Evolutionary conservation across 2,113 vertebrate genomes (phyloP).

Genomic region (western clawed frog (Xenopus tropicalis)): DNA sequence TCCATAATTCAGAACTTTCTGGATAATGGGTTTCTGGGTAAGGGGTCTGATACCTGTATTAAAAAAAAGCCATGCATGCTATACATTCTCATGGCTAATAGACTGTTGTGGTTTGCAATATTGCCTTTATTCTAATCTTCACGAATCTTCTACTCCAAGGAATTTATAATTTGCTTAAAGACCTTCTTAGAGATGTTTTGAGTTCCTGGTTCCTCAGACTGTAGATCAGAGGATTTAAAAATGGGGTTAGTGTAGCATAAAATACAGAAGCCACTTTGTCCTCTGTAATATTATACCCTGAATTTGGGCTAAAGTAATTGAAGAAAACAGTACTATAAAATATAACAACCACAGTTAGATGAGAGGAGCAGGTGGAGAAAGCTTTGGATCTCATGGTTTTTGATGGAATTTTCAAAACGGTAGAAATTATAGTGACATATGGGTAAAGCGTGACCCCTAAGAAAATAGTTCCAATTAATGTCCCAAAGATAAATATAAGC

Average conservation of each 20-base stretch:
- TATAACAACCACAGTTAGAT: constrained; percentile 50
- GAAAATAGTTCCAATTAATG: constrained; percentile 40
- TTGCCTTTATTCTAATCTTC: too few relatives aligned
- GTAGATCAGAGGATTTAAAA: constrained; percentile 31
- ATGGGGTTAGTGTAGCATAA: constrained; percentile 42
- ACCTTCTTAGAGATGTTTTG: neutral
- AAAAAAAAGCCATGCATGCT: too few relatives aligned
- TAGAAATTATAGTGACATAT: constrained; percentile 42
- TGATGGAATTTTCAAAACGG: constrained; percentile 42
- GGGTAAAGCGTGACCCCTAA: constrained; percentile 48
- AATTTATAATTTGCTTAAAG: neutral
- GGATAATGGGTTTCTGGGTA: too few relatives aligned
- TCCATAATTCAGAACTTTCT: too few relatives aligned
- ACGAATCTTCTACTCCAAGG: too few relatives aligned
- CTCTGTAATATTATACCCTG: neutral
- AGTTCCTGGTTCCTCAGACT: constrained; percentile 33
- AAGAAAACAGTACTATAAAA: constrained; percentile 50
- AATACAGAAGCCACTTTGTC: constrained; percentile 37
- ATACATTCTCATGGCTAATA: too few relatives aligned
- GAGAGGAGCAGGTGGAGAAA: constrained; percentile 42
- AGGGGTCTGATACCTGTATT: too few relatives aligned
- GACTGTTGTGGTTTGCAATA: too few relatives aligned
- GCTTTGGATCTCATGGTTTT: too few relatives aligned
- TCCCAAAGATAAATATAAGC: constrained; percentile 41
- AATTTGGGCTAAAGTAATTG: constrained; percentile 46